Base-by-base conservation (phyloP, 2,797 vertebrate species). In the Echeneis naucrates region DNA sequence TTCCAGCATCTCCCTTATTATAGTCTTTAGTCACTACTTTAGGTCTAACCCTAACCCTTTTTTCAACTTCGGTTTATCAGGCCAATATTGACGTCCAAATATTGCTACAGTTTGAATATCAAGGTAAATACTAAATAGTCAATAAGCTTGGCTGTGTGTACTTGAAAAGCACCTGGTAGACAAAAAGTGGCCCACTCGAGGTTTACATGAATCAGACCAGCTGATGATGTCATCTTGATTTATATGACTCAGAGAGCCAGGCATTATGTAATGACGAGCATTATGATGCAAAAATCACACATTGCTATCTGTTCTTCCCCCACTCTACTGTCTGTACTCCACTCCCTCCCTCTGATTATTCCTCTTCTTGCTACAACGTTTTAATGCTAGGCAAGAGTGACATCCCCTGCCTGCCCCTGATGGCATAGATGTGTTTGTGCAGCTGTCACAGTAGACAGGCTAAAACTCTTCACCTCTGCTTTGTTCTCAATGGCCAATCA, bases 191-290 rank as follows among this genome's bases (percentile, higher is more conserved):
- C 55, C 52, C 35, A 71, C 64, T 77, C 4, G 17, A 77, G 78
- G 66, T 75, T 30, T 73, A 65, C 51, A 59, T 87, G 76, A 90
- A 81, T 90, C 85, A 88, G 63, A 67, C 35, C 2, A 53, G 55
- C 75, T 83, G 72, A 68, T 89, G 80, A 87, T 75, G 85, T 82
- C 81, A 78, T 79, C 72, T 38, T 72, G 52, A 81, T 86, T 80
- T 77, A 54, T 76, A 72, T 87, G 90, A 87, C 85, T 88, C 86
- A 87, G 76, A 51, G 67, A 75, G 59, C 81, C 80, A 53, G 27
- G 40, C 48, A 77, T 93, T 93, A 94, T 93, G 92, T 92, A 94
- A 95, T 86, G 66, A 45, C 82, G 85, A 90, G 81, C 70, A 86
- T 87, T 87, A 77, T 86, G 85, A 92, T 84, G 84, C 88, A 89